Evolutionary conservation across 2,113 vertebrate species (phyloP), one percentile per base, ranked within the genome.

Genomic region (Sander lucioperca): DNA sequence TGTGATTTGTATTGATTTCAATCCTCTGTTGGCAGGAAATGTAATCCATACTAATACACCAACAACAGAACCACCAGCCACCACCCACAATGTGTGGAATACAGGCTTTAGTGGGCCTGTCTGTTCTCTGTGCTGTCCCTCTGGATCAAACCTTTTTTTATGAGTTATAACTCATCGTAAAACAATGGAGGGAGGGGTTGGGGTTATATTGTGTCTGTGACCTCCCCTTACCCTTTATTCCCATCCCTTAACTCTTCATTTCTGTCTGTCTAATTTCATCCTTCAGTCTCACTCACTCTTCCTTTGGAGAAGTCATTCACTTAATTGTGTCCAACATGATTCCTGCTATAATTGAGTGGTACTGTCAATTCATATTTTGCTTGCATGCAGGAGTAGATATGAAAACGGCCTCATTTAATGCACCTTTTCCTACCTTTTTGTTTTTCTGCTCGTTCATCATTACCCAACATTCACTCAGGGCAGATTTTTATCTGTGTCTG

Each of bases 1-100:
- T 58, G 65, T 72, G 33, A 77, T 77, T 83, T 56, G 59, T 79
- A 90, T 92, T 81, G 87, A 91, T 90, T 88, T 82, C 53, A 54
- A 58, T 47, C 19, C 68, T 76, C 53, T 65, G 71, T 75, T 86
- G 75, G 65, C 86, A 88, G 74, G 79, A 91, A 89, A 85, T 85
- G 74, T 88, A 87, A 91, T 89, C 58, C 45, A 78, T 92, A 80
- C 64, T 74, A 84, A 84, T 59, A 53, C 56, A 59, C 59, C 74
- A 79, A 67, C 63, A 84, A 74, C 79, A 78, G 33, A 87, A 83
- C 63, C 78, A 65, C 62, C 63, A 70, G 75, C 27, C 71, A 66
- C 50, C 59, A 66, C 67, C 76, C 66, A 85, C 72, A 59, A 33
- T 9, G 79, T 75, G 68, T 65, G 47, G 45, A 47, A 16, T 39